Evolutionary conservation across 2,113 vertebrate species (phyloP), one percentile per base, ranked within the genome.

Genomic region (Indri indri): DNA sequence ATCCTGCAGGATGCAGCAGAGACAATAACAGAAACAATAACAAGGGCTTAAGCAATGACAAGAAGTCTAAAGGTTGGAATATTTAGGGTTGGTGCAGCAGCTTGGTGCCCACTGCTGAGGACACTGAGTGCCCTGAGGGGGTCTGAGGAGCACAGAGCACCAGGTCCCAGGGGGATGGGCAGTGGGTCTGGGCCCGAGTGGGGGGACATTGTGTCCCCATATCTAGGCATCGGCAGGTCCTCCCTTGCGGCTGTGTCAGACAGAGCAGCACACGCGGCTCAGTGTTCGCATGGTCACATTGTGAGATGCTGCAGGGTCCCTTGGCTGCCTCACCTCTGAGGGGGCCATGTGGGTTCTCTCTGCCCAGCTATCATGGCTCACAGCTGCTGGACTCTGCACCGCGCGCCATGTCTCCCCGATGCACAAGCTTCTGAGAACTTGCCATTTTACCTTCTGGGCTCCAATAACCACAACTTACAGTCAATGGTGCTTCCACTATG

Each of bases 191-290:
- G 76, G 30, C 50, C 20, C n/a, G 32, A n/a, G 6, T 14, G 30
- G 47, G n/a, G 74, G 8, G 5, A n/a, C 0, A 0, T 27, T 54
- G 54, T 79, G 18, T 54, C 10, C 0, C 5, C 32, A 79, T 32
- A 54, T 32, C 18, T 79, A 32, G 52, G 50, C 34, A n/a, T n/a
- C 20, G 50, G 30, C 32, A 54, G 50, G 1, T 32, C 32, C 32
- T 23, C 50, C 8, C 17, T 9, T 3, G 17, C 23, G 32, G 32
- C 50, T 47, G 25, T 3, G 17, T 30, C 7, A 30, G 3, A 30
- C 14, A 47, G 42, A 74, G 7, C 25, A 74, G 71, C 13, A 45
- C 71, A 47, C 1, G 1, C 17, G 13, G 32, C 1, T 79, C 37
- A 54, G 12, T 37, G 77, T 34, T 20, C 4, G 3, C 12, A 22